Conservation (phyloP, 2,888 invertebrate species). For the Tetranychus truncatus region DNA sequence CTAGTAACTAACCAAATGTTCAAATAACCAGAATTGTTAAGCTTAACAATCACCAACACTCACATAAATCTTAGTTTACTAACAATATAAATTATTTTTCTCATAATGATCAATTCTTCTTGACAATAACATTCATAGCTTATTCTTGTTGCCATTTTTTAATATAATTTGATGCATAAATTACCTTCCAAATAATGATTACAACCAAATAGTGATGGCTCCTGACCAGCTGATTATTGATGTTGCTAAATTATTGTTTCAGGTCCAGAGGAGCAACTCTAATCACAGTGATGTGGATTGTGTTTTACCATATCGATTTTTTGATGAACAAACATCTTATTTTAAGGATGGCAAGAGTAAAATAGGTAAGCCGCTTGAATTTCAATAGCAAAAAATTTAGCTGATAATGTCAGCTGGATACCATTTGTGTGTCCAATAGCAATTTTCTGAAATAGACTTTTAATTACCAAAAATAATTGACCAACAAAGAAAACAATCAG, state of each 20-base stretch:
- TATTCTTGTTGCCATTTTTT: no score
- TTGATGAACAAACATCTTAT: slow-evolving; percentile 29
- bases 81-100: no score
- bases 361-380: slow-evolving; percentile 27
- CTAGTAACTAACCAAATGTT: neutral
- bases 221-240: neutral
- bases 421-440: no score
- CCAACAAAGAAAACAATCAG: no score
- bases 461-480: no score
- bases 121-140: no score
- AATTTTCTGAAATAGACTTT: no score
- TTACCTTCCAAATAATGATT: neutral
- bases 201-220: neutral
- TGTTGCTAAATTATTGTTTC: slow-evolving; percentile 2
- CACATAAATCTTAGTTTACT: no score
- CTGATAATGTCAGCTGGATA: neutral
- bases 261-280: neutral
- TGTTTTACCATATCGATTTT: slow-evolving; percentile 20
- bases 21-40: no score
- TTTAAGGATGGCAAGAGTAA: slow-evolving; percentile 33
- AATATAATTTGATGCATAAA: no score
- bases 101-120: no score
- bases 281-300: slow-evolving; percentile 22
- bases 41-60: no score
- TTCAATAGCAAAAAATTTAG: neutral